phyloP scores from a whole-genome alignment of 1,140 invertebrate genomes.

The Drosophila bifasciata region DNA sequence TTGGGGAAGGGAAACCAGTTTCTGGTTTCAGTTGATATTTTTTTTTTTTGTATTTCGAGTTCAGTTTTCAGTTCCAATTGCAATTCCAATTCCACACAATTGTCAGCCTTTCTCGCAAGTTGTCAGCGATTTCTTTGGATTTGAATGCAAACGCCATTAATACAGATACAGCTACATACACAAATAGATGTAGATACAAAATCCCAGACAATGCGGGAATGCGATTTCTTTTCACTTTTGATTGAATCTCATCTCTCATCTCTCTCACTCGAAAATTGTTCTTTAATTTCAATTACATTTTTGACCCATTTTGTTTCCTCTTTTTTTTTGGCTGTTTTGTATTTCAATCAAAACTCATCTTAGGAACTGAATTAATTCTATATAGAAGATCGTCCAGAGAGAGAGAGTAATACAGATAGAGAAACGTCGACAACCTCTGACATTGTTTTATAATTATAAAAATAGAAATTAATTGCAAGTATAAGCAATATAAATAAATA shows the following conservation, averaged over 20 bases:
- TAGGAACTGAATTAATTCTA: too few species aligned
- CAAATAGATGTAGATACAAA: slow-evolving; percentile 4
- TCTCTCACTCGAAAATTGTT: slow-evolving; percentile 5
- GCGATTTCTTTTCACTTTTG: neutral
- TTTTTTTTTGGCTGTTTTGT: neutral
- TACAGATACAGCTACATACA: slow-evolving; percentile 9
- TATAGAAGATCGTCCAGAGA: too few species aligned
- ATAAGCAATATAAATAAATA: neutral
- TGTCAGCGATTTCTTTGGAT: slow-evolving; percentile 37
- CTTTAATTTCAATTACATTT: neutral
- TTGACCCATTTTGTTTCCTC: neutral
- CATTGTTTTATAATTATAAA: slow-evolving; percentile 8
- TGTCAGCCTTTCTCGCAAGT: slow-evolving; percentile 41
- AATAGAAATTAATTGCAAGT: slow-evolving; percentile 21
- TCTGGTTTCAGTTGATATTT: slow-evolving; percentile 29
- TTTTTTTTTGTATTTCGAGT: too few species aligned
- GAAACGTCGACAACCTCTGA: too few species aligned
- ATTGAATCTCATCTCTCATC: too few species aligned
- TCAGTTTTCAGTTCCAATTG: slow-evolving; percentile 48
- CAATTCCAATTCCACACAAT: slow-evolving; percentile 39
- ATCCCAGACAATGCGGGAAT: neutral
- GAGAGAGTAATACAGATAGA: too few species aligned
- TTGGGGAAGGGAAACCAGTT: slow-evolving; percentile 36
- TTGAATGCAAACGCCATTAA: slow-evolving; percentile 38
- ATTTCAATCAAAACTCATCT: neutral